Evolutionary conservation across 2,113 vertebrate genomes (phyloP).

Genomic region (Mesocricetus auratus): DNA sequence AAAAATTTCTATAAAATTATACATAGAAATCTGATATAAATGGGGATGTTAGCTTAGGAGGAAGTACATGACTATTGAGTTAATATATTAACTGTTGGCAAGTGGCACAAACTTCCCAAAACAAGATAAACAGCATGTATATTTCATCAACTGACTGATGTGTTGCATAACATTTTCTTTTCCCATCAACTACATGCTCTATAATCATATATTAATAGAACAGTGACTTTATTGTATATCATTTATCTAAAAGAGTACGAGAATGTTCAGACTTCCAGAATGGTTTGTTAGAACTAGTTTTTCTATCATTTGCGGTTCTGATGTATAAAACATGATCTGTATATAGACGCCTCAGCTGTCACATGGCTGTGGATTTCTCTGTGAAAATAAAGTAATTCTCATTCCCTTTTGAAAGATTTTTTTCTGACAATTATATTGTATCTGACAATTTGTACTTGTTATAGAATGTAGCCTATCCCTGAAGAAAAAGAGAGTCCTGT

Average conservation of each 20-base stretch:
- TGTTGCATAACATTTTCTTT: not conserved
- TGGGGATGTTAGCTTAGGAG: not conserved
- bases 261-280: not conserved
- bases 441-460: not conserved
- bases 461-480: not conserved
- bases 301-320: not conserved
- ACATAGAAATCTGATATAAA: not conserved
- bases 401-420: not conserved
- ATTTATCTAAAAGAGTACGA: not conserved
- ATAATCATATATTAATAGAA: not conserved
- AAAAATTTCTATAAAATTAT: not conserved
- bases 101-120: not conserved
- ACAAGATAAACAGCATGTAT: not conserved
- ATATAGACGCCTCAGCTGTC: not conserved
- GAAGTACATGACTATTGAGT: not conserved
- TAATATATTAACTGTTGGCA: conserved; percentile 25
- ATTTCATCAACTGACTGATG: not conserved
- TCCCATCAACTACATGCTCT: not conserved
- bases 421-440: not conserved
- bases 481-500: not conserved
- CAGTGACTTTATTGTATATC: conserved; percentile 9
- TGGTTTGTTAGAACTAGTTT: not conserved
- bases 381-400: not conserved
- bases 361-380: not conserved
- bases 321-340: not conserved